Conservation (phyloP, 2,797 vertebrate species). For the Chloroceryle amazona region DNA sequence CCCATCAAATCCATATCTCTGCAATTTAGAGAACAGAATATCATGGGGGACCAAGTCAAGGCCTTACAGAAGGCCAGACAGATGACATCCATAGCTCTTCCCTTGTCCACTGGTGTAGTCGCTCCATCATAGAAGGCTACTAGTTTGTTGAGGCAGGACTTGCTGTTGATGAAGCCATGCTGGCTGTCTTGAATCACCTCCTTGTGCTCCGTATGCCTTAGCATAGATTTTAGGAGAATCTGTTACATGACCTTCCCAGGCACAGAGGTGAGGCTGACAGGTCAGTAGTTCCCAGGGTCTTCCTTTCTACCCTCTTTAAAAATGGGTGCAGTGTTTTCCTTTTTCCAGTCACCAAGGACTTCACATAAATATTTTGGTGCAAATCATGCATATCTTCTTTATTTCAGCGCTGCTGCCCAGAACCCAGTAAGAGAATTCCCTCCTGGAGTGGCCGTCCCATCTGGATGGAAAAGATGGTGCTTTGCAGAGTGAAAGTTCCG, state of each 20-base stretch:
- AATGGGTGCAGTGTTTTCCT: neutral
- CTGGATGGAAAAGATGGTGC: slow-evolving; percentile 99
- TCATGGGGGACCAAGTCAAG: neutral
- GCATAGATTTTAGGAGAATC: neutral
- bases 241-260: neutral
- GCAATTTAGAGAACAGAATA: neutral
- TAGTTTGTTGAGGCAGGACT: neutral
- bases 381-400: neutral
- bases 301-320: neutral
- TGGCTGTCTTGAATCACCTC: neutral
- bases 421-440: slow-evolving; percentile 94
- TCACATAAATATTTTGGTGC: neutral
- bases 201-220: neutral
- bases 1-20: neutral
- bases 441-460: slow-evolving; percentile 98
- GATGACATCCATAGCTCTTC: neutral
- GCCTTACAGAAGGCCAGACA: neutral
- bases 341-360: neutral
- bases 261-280: neutral
- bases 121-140: neutral
- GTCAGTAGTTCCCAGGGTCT: neutral
- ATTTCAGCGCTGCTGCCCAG: slow-evolving; percentile 88
- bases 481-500: slow-evolving; percentile 95
- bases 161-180: neutral
- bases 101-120: neutral